phyloP scores from a whole-genome alignment of 2,113 vertebrate genomes.

The Copsychus sechellarum region DNA sequence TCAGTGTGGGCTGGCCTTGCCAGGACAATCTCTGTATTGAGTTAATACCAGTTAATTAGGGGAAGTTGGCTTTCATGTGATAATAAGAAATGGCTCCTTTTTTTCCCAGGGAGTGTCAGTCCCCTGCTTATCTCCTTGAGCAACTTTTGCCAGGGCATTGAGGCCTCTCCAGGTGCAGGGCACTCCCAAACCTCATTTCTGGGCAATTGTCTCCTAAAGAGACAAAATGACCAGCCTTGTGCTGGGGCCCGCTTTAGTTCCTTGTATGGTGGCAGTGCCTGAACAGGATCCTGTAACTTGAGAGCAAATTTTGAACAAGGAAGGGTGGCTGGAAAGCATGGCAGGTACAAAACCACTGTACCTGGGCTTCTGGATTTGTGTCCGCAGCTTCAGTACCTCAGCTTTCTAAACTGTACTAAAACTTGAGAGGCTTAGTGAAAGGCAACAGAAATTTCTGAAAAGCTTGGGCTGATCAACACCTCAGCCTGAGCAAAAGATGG shows the following conservation, averaged over 20 bases:
- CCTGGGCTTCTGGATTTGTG: not conserved
- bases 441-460: not conserved
- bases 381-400: not conserved
- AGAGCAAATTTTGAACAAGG: not conserved
- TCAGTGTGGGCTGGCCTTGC: not conserved
- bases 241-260: not conserved
- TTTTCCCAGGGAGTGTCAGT: not conserved
- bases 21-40: not conserved
- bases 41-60: not conserved
- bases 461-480: not conserved
- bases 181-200: not conserved
- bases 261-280: not conserved
- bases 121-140: not conserved
- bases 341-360: accelerated
- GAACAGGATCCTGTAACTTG: not conserved
- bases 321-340: not conserved
- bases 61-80: not conserved
- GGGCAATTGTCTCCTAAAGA: not conserved
- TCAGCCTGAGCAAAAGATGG: not conserved
- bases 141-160: not conserved
- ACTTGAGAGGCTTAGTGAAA: not conserved
- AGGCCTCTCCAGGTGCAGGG: not conserved
- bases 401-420: not conserved
- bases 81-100: not conserved
- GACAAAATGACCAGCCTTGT: not conserved